phyloP scores from a whole-genome alignment of 2,797 vertebrate genomes.

The Mus minutoides region DNA sequence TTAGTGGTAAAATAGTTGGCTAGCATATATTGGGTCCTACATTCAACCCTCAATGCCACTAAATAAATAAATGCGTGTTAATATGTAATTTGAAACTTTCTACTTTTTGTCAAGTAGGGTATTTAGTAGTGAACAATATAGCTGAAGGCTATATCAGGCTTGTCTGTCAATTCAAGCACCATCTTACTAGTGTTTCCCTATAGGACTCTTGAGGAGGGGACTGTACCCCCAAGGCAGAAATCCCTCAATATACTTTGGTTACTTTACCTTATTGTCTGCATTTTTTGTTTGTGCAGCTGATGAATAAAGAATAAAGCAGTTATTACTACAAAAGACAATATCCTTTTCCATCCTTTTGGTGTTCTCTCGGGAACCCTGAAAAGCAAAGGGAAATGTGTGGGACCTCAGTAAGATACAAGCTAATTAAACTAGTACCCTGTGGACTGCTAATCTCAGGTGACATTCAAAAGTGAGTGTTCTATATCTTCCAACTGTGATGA shows the following conservation, averaged over 20 bases:
- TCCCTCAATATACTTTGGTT: background rate
- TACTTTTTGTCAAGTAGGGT: too few species aligned
- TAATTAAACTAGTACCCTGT: background rate
- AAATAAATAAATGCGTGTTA: background rate
- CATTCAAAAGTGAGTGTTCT: background rate
- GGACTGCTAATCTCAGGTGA: background rate
- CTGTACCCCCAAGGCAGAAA: background rate
- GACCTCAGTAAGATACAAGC: background rate
- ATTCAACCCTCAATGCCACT: background rate
- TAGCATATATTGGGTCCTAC: background rate
- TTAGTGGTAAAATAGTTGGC: background rate
- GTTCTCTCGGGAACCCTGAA: conserved; percentile 87
- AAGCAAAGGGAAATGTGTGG: conserved; percentile 67
- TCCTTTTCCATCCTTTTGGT: conserved; percentile 90
- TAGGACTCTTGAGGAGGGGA: background rate
- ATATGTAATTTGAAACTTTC: background rate
- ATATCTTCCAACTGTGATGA: background rate
- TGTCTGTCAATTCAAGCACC: fast-evolving
- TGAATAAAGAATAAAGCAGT: conserved; percentile 96
- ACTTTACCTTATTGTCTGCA: conserved; percentile 92
- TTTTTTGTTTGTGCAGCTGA: conserved; percentile 91
- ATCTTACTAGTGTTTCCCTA: too few species aligned
- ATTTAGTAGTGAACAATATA: fast-evolving
- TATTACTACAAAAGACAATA: conserved; percentile 98
- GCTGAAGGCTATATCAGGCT: fast-evolving